Percentiles rank a stretch among this genome's conserved stretches.
Conservation (phyloP, 2,797 vertebrate species). For the Acanthiza pusilla region DNA sequence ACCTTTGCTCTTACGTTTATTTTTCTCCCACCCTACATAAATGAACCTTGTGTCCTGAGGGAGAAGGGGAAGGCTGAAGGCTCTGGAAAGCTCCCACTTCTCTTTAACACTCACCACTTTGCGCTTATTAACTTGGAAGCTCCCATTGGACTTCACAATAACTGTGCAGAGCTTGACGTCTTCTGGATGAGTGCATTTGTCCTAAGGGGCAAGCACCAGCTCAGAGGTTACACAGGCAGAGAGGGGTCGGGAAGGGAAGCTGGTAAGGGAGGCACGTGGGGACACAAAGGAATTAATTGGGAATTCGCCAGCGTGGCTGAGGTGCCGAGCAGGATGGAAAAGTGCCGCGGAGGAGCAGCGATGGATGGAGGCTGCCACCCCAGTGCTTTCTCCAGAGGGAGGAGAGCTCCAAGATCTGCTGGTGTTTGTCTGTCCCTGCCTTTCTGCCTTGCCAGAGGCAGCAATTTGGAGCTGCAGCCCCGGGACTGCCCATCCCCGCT, state of each 20-base stretch:
- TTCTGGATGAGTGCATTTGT: slow-evolving; percentile 96
- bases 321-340: background rate
- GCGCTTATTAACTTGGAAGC: slow-evolving; percentile 93
- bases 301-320: background rate
- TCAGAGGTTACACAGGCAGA: slow-evolving; percentile 71
- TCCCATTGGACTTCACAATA: slow-evolving; percentile 96
- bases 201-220: slow-evolving; percentile 78
- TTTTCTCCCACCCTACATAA: slow-evolving; percentile 24
- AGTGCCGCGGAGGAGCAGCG: background rate
- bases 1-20: slow-evolving; percentile 52
- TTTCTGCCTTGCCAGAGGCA: background rate
- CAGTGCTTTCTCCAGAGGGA: background rate
- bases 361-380: background rate
- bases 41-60: background rate
- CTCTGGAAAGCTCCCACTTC: background rate
- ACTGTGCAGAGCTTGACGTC: slow-evolving; percentile 95
- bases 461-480: background rate
- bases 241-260: slow-evolving; percentile 18
- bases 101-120: slow-evolving; percentile 87
- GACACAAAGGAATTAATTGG: background rate
- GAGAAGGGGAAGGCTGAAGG: background rate
- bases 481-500: background rate
- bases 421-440: background rate
- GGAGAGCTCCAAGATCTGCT: background rate
- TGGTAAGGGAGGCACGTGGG: background rate